Evolutionary conservation across 1,140 invertebrate species (phyloP), one percentile per base, ranked within the genome.

Genomic region (Tenebrio molitor): DNA sequence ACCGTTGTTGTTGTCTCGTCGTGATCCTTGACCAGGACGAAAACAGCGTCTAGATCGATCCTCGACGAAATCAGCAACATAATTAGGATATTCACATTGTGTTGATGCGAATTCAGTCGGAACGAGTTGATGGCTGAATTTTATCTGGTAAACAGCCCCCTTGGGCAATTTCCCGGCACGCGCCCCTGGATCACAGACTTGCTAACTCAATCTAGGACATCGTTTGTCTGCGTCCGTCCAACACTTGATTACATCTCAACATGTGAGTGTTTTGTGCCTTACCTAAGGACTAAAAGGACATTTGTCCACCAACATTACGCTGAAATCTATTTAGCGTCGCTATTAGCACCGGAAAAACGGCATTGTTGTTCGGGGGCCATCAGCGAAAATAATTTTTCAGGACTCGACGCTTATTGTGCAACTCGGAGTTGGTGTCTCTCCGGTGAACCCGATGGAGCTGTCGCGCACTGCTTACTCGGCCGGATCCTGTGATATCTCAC

Each of bases 211-310:
- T 66, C 64, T 42, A 66, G 36, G 42, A 44, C 36, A 42, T 66
- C 64, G 64, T 66, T 66, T 66, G 36, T 66, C 64, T 66, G 64
- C 15, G 64, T 66, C 64, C 36, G 23, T 66, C 64, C 23, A 44
- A 66, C 42, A 29, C 17, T 66, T 66, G 64, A 66, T 66, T 66
- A 66, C 64, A 66, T 44, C 64, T 66, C 36, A 29, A 66, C 64
- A 44, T 66, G 19, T 42, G 36, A 66, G 64, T 66, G 64, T 66
- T 66, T 66, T 44, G 64, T 66, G 36, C 64, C 8, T 66, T 44
- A 65, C 21, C 50, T 58, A 58, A 58, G 21, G 23, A 29, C 50
- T 58, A 29, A 58, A 58, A 58, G 23, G 23, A 29, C 50, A 58
- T 58, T 58, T 58, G 50, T 58, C 50, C 50, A 29, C 50, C 21